Evolutionary conservation across 2,113 vertebrate genomes (phyloP).

Genomic region (Elephantulus edwardii): DNA sequence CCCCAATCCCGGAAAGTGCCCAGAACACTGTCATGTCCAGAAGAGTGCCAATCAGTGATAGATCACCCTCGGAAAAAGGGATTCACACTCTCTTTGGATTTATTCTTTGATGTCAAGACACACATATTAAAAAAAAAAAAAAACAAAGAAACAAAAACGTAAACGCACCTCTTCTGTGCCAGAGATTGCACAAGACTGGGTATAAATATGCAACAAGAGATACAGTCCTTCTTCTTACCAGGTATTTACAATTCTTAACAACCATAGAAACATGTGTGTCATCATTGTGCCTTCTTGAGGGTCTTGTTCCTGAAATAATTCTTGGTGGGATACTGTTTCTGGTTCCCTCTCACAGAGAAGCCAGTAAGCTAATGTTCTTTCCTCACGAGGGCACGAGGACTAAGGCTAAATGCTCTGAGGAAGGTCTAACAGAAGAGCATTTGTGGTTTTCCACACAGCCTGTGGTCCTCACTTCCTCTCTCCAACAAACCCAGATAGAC

Average conservation of each 20-base stretch:
- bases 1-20: neutral
- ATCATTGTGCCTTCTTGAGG: neutral
- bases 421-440: neutral
- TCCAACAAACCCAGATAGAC: neutral
- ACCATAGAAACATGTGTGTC: too few species aligned
- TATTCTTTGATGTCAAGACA: too few species aligned
- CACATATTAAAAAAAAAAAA: too few species aligned
- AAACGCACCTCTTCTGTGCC: neutral
- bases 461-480: neutral
- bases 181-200: neutral
- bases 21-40: too few species aligned
- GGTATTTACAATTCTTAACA: neutral
- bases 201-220: neutral
- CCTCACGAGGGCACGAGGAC: neutral
- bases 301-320: neutral
- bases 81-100: neutral
- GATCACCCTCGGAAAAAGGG: neutral
- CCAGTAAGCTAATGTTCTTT: neutral
- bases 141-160: too few species aligned
- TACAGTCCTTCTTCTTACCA: neutral
- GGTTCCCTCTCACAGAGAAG: rapidly evolving
- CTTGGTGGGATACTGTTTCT: neutral
- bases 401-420: neutral
- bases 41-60: neutral
- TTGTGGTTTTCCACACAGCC: neutral